These are phyloP conservation scores for Hetaerina americana DNA, from an alignment of 1,140 invertebrate species.

Conservation along the genomic window DNA sequence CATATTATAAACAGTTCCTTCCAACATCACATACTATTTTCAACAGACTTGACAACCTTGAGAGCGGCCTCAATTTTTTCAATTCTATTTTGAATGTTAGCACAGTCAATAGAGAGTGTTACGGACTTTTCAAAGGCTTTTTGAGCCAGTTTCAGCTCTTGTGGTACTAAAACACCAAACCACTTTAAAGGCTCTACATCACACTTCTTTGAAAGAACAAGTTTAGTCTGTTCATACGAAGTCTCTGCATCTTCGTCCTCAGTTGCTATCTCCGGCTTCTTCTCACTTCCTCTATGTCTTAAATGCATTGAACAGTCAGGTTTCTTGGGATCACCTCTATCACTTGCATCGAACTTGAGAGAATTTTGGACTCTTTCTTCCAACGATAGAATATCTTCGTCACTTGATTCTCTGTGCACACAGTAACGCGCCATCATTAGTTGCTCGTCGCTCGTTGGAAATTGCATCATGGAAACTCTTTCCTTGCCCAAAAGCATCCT, in stretches of 20 bases:
- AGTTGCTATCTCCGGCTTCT: not conserved
- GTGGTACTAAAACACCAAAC: conserved; percentile 61
- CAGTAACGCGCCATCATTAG: conserved; percentile 39
- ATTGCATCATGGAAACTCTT: conserved; percentile 44
- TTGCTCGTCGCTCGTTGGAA: conserved; percentile 44
- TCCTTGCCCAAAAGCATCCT: conserved; percentile 57
- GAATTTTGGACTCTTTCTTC: conserved; percentile 9
- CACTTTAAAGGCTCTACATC: conserved; percentile 47
- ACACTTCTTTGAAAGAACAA: not conserved
- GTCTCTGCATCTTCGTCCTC: not conserved
- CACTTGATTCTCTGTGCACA: conserved; percentile 24
- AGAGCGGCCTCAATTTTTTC: conserved; percentile 14
- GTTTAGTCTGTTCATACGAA: conserved; percentile 20
- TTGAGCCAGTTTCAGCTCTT: conserved; percentile 51
- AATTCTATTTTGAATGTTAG: conserved; percentile 38
- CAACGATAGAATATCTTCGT: conserved; percentile 27
- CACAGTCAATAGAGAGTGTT: conserved; percentile 43
- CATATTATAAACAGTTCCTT: no score
- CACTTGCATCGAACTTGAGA: not conserved
- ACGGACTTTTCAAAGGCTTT: conserved; percentile 47
- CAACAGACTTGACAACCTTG: no score
- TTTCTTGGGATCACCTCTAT: conserved; percentile 14
- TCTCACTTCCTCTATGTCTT: not conserved
- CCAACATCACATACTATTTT: no score
- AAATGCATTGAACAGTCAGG: not conserved